A percentile compares a stretch with the other conserved stretches of the same genome.
Evolutionary conservation across 2,797 vertebrate genomes (phyloP).

Genomic region (Otus scops): DNA sequence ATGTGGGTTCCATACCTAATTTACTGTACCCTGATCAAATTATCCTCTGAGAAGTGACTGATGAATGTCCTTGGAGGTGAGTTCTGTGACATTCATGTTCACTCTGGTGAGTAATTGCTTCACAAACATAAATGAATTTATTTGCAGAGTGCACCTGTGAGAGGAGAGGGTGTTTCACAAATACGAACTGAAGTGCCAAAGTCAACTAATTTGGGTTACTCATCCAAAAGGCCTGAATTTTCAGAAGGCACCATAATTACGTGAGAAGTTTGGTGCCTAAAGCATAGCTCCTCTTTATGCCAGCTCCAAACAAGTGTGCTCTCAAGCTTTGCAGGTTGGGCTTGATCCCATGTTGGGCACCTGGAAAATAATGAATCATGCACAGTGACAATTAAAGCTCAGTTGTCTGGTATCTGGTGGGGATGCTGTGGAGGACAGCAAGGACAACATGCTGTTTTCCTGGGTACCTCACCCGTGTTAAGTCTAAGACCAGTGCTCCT

Average conservation of each 20-base stretch:
- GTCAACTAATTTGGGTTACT: not conserved
- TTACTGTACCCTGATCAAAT: not conserved
- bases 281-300: not conserved
- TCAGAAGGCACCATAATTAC: not conserved
- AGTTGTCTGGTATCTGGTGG: not conserved
- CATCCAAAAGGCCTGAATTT: not conserved
- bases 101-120: not conserved
- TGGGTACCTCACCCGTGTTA: not conserved
- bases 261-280: fast-evolving
- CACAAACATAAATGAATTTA: not conserved
- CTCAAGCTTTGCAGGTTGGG: not conserved
- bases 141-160: not conserved
- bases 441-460: not conserved
- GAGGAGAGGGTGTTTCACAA: not conserved
- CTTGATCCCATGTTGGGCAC: not conserved
- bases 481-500: not conserved
- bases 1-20: not conserved
- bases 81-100: not conserved
- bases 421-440: not conserved
- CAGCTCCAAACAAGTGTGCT: not conserved
- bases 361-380: not conserved
- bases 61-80: not conserved
- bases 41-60: not conserved
- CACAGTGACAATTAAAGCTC: not conserved
- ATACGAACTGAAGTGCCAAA: not conserved